These are phyloP conservation scores for Rhaphigaster nebulosa DNA, from an alignment of 2,888 invertebrate species.

Conservation along the genomic window DNA sequence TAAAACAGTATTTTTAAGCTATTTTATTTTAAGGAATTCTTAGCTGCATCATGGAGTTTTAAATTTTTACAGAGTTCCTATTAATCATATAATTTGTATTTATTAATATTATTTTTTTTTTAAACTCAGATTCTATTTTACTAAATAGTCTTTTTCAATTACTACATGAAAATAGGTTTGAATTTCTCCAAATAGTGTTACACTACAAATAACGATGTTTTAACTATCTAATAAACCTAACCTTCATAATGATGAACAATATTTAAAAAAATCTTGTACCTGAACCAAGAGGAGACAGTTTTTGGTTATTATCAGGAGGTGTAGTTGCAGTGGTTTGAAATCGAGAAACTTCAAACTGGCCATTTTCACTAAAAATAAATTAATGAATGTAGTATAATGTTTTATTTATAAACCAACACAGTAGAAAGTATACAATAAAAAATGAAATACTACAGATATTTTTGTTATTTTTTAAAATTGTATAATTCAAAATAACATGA, in stretches of 20 bases:
- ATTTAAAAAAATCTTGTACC: background rate
- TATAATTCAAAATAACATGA: conserved; percentile 2
- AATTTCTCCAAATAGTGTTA: background rate
- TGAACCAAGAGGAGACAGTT: conserved; percentile 40
- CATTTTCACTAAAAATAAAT: conserved; percentile 60
- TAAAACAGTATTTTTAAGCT: too few relatives aligned
- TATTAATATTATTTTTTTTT: too few relatives aligned
- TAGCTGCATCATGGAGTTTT: too few relatives aligned
- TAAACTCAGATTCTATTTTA: too few relatives aligned
- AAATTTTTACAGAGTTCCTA: too few relatives aligned
- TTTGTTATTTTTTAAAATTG: background rate
- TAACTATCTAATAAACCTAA: background rate
- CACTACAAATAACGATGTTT: background rate
- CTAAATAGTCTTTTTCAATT: too few relatives aligned
- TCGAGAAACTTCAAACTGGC: conserved; percentile 60
- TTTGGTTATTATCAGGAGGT: conserved; percentile 50
- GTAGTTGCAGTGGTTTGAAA: conserved; percentile 53
- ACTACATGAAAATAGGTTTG: too few relatives aligned
- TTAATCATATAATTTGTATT: too few relatives aligned
- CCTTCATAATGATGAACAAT: background rate
- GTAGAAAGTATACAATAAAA: background rate
- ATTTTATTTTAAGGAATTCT: too few relatives aligned
- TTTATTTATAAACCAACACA: background rate
- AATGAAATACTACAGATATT: conserved; percentile 22
- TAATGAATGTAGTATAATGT: background rate